Conservation (phyloP, 2,113 vertebrate species). For the Nanorana parkeri region DNA sequence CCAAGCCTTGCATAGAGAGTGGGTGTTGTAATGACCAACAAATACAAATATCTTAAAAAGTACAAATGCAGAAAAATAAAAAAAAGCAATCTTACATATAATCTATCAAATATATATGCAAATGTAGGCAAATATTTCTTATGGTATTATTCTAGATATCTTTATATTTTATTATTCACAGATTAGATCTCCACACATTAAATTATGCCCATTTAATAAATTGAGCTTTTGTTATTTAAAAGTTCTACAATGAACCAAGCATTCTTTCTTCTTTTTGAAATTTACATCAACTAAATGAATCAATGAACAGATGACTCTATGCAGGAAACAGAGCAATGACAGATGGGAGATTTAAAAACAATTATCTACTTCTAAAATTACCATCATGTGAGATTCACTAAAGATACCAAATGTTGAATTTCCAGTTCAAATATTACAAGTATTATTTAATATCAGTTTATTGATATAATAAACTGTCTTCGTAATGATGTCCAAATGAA, state of each 20-base stretch:
- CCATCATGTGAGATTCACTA: neutral
- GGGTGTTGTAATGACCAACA: neutral
- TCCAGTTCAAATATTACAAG: no score
- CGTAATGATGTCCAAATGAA: no score
- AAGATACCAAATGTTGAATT: neutral
- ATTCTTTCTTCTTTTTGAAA: neutral
- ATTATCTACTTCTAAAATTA: neutral
- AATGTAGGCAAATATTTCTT: neutral
- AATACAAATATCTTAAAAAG: neutral
- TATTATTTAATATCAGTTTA: no score
- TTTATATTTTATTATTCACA: neutral
- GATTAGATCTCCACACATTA: neutral
- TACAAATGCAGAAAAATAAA: neutral
- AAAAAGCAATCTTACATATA: no score
- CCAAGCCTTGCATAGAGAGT: slow-evolving; percentile 6
- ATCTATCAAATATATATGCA: neutral
- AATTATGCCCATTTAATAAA: neutral
- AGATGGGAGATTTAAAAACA: neutral
- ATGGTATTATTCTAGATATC: neutral
- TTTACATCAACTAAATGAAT: neutral
- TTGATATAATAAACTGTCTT: no score
- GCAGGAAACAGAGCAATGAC: neutral
- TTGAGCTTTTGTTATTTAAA: neutral
- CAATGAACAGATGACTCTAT: neutral
- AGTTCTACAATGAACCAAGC: neutral